These are phyloP conservation scores for Anastatus disparis DNA, from an alignment of 1,140 invertebrate genomes.

Conservation along the genomic window DNA sequence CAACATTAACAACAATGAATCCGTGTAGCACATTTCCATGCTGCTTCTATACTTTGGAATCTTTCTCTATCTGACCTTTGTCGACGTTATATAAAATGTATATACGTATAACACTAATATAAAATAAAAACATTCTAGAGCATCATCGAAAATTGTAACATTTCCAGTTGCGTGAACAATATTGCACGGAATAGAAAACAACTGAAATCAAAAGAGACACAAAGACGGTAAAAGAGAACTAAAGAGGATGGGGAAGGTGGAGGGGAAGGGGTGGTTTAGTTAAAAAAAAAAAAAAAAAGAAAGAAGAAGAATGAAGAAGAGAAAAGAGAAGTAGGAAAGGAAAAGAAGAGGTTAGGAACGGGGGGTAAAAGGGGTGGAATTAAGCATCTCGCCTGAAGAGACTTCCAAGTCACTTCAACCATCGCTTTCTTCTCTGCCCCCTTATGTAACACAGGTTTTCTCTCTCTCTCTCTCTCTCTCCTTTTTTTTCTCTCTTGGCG, in stretches of 20 bases:
- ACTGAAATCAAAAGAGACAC: conserved; percentile 25
- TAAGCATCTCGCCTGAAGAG: conserved; percentile 68
- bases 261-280: background rate
- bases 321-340: background rate
- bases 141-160: background rate
- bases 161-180: conserved; percentile 9
- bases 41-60: too few species aligned
- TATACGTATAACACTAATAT: too few species aligned
- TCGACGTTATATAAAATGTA: too few species aligned
- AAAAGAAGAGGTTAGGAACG: background rate
- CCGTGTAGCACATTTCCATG: too few species aligned
- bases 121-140: too few species aligned
- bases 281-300: conserved; percentile 38
- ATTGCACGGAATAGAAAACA: background rate
- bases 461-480: conserved; percentile 33
- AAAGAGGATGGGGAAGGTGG: conserved; percentile 4
- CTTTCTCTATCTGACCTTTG: too few species aligned
- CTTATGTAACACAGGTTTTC: conserved; percentile 16
- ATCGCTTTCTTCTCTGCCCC: conserved; percentile 49
- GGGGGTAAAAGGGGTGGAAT: conserved; percentile 58
- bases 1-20: too few species aligned
- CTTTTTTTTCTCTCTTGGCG: conserved; percentile 47
- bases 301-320: conserved; percentile 32
- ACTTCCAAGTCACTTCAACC: conserved; percentile 67
- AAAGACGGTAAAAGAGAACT: conserved; percentile 9